phyloP scores from a whole-genome alignment of 2,113 vertebrate species.

The Ranitomeya variabilis region DNA sequence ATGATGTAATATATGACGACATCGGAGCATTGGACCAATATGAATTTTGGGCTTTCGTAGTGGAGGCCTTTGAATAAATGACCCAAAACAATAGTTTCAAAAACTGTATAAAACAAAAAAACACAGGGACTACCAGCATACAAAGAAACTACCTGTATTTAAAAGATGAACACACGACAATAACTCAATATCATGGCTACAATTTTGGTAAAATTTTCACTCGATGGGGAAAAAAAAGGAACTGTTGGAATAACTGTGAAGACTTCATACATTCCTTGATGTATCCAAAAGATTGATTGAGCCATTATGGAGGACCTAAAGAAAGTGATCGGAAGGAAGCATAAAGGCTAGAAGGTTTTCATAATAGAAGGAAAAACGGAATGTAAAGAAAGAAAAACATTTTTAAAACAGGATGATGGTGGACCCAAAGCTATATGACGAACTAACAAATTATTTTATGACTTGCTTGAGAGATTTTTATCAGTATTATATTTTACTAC shows the following conservation, averaged over 20 bases:
- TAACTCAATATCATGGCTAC: slow-evolving; percentile 45
- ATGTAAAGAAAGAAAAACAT: slow-evolving; percentile 28
- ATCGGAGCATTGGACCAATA: slow-evolving; percentile 65
- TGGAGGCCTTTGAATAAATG: slow-evolving; percentile 62
- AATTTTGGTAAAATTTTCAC: slow-evolving; percentile 56
- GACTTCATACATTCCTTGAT: slow-evolving; percentile 65
- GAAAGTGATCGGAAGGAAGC: slow-evolving; percentile 68
- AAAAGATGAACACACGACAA: slow-evolving; percentile 58
- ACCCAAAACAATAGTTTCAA: slow-evolving; percentile 61
- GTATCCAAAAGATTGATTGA: slow-evolving; percentile 64
- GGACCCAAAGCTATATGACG: slow-evolving; percentile 35
- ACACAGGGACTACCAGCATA: slow-evolving; percentile 36
- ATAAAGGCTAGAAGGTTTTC: slow-evolving; percentile 59
- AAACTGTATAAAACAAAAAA: slow-evolving; percentile 22
- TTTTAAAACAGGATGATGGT: slow-evolving; percentile 58
- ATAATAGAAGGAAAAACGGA: not conserved
- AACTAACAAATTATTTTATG: slow-evolving; percentile 62
- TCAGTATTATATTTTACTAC: slow-evolving; percentile 70
- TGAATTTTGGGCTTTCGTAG: slow-evolving; percentile 64
- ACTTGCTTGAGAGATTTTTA: slow-evolving; percentile 57
- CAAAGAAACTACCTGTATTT: slow-evolving; percentile 69
- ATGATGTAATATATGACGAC: slow-evolving; percentile 64
- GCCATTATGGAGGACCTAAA: slow-evolving; percentile 65
- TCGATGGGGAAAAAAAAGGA: slow-evolving; percentile 52
- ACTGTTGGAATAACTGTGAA: slow-evolving; percentile 73